These are phyloP conservation scores for Sardina pilchardus DNA, from an alignment of 2,113 vertebrate species.

Conservation along the genomic window DNA sequence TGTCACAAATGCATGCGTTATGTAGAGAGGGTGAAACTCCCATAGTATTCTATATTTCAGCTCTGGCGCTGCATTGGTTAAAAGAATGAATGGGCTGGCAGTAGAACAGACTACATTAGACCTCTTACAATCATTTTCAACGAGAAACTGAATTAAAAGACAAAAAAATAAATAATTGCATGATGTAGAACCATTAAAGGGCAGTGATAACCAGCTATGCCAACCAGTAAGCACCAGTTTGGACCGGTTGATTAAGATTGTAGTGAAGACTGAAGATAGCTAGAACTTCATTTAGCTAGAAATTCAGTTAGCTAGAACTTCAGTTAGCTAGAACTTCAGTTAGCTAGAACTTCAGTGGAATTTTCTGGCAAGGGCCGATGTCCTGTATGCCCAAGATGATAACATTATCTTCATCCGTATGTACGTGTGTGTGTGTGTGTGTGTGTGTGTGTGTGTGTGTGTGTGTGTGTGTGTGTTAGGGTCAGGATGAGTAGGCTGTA, in stretches of 20 bases:
- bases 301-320: too few species aligned
- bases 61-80: not conserved
- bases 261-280: conserved; percentile 6
- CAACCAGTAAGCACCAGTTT: conserved; percentile 15
- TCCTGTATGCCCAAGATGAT: not conserved
- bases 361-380: not conserved
- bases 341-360: not conserved
- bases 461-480: conserved; percentile 45
- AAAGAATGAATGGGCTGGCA: not conserved
- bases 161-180: conserved; percentile 1
- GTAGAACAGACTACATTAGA: not conserved
- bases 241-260: not conserved
- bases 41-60: not conserved
- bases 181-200: conserved; percentile 7
- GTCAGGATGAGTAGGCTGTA: conserved; percentile 82
- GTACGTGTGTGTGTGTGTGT: conserved; percentile 37
- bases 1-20: not conserved
- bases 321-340: too few species aligned
- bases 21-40: not conserved
- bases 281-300: too few species aligned
- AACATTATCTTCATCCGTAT: conserved; percentile 18
- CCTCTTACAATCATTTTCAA: not conserved
- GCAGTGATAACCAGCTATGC: conserved; percentile 3
- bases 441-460: conserved; percentile 17
- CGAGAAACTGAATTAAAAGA: not conserved